Percentiles rank a stretch among this genome's conserved stretches.
Conservation (phyloP, 2,113 vertebrate species). For the Ammodramus savannarum region DNA sequence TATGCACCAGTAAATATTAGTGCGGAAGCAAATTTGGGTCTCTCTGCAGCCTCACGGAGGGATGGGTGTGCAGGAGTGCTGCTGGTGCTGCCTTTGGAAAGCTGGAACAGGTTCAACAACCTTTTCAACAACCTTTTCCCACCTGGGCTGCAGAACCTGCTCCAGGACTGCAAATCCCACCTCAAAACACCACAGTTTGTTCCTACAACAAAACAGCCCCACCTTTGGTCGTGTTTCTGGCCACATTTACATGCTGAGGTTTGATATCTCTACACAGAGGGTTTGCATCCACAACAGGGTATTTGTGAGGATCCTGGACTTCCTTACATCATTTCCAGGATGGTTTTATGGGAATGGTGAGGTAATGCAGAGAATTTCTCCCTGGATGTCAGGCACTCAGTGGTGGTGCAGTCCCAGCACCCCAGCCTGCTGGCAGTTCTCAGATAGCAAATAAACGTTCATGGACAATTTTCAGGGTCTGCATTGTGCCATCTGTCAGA, state of each 20-base stretch:
- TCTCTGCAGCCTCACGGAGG: neutral
- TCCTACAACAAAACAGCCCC: neutral
- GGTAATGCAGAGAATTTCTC: neutral
- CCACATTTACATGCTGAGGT: neutral
- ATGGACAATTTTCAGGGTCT: slow-evolving; percentile 43
- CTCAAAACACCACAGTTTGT: neutral
- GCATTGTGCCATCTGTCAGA: slow-evolving; percentile 55
- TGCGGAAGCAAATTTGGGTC: accelerated
- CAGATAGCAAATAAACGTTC: neutral
- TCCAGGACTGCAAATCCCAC: neutral
- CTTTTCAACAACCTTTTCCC: neutral
- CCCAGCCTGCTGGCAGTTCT: slow-evolving; percentile 31
- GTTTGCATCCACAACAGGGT: neutral
- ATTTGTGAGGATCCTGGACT: neutral
- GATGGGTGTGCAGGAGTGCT: neutral
- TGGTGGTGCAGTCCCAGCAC: neutral
- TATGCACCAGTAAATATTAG: neutral
- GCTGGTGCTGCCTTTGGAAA: neutral
- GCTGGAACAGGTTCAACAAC: neutral
- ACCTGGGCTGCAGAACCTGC: neutral
- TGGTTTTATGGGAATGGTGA: neutral
- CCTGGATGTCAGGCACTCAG: neutral
- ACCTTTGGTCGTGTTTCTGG: neutral
- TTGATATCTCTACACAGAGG: neutral
- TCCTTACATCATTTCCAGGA: neutral